Percentiles rank a stretch among this genome's conserved stretches.
These are phyloP conservation scores for Chloropsis cyanopogon DNA, from an alignment of 2,113 vertebrate species.

Conservation along the genomic window DNA sequence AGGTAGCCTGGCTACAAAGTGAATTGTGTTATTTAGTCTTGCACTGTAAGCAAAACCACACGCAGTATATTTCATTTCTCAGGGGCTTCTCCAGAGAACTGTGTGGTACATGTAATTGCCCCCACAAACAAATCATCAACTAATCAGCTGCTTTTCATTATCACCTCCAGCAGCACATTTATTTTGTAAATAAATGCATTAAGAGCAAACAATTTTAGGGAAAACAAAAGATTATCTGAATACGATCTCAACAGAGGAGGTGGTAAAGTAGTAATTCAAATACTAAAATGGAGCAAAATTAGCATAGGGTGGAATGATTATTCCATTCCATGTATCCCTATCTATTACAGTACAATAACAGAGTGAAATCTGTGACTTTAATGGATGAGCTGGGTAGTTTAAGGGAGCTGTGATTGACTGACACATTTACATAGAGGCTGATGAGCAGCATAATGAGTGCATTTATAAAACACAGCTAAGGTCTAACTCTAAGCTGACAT, in stretches of 20 bases:
- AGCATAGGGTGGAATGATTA: constrained; percentile 47
- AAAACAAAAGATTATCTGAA: constrained; percentile 63
- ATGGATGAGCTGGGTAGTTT: constrained; percentile 54
- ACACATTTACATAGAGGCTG: constrained; percentile 57
- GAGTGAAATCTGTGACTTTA: constrained; percentile 49
- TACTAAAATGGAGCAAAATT: constrained; percentile 40
- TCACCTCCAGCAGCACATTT: constrained; percentile 51
- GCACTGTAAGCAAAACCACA: constrained; percentile 32
- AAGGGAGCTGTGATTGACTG: constrained; percentile 57
- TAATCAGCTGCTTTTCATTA: constrained; percentile 68
- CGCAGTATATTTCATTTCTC: constrained; percentile 33
- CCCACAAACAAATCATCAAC: constrained; percentile 64
- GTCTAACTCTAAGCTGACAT: not conserved
- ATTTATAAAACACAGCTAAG: constrained; percentile 36
- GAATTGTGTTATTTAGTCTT: constrained; percentile 6
- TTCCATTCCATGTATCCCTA: constrained; percentile 14
- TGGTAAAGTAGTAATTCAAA: constrained; percentile 55
- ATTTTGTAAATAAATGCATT: constrained; percentile 66
- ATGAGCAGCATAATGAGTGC: constrained; percentile 54
- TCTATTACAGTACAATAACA: constrained; percentile 46
- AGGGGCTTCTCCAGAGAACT: constrained; percentile 33
- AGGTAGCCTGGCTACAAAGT: not conserved
- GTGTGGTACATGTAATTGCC: constrained; percentile 52
- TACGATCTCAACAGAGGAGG: not conserved
- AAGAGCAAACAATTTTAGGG: constrained; percentile 50